Evolutionary conservation across 2,797 vertebrate genomes (phyloP), one percentile per base, ranked within the genome.

Genomic region (Antrozous pallidus): DNA sequence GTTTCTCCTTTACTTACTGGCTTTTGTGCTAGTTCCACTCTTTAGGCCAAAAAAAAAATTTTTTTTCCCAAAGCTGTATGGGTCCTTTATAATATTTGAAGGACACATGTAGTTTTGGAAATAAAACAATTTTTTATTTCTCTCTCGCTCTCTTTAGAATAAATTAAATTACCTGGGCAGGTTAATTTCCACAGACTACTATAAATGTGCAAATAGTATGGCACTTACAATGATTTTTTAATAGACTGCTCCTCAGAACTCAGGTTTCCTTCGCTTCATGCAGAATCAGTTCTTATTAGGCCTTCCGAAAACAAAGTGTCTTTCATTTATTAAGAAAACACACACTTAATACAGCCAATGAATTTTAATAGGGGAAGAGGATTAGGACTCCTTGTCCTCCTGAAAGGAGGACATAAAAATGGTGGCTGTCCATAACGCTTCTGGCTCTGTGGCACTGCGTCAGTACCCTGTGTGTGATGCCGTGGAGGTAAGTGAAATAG

Each of bases 81-180:
- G 45, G 26, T 77, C 54, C 40, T 95, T 92, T 65, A 54, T 49
- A 51, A 51, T 67, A 87, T 86, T 65, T 91, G 45, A 70, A 58
- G 56, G 56, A 58, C 56, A 28, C 56, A 31, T 58, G 6, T 12
- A 61, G 58, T 28, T 61, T 61, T 61, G 58, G 58, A 61, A 61
- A 61, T 58, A 58, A 31, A 58, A 58, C 31, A 61, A 31, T 61
- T 67, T 58, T 56, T 61, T 65, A 22, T 65, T 65, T 33, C 8
- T 65, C n/a, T 65, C n/a, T 65, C 16, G 1, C 61, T 74, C 71
- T 74, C 28, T 74, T 49, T 49, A 75, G 45, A 75, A 49, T 11
- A 75, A 88, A 93, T 93, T 65, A 93, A 90, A 88, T 94, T 63
- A 91, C 90, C 90, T 74, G n/a, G 42, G 79, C 49, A 65, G 78